These are phyloP conservation scores for Rhipidura dahli DNA, from an alignment of 2,113 vertebrate genomes.

Conservation along the genomic window DNA sequence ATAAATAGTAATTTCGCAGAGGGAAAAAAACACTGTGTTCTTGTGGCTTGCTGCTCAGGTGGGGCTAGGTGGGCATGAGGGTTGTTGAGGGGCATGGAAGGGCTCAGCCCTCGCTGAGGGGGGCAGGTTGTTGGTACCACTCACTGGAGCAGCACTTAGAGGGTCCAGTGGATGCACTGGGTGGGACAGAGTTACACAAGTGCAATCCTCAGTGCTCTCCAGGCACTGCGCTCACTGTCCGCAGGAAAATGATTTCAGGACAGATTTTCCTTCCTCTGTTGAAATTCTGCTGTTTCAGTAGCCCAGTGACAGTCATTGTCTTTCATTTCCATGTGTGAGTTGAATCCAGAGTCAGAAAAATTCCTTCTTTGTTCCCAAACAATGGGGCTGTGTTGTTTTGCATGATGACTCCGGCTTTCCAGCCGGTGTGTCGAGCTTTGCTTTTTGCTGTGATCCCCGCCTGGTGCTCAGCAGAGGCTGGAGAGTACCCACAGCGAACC, in stretches of 20 bases:
- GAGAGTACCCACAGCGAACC: background rate
- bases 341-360: background rate
- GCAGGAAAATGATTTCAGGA: background rate
- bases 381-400: background rate
- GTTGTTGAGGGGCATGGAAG: background rate
- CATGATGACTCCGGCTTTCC: background rate
- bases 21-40: background rate
- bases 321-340: background rate
- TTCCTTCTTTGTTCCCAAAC: conserved; percentile 25
- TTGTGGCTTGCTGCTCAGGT: background rate
- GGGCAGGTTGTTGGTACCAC: background rate
- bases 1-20: conserved; percentile 35
- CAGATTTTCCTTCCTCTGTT: background rate
- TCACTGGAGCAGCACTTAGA: background rate
- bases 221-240: background rate
- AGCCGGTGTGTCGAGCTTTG: background rate
- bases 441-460: background rate
- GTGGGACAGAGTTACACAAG: background rate
- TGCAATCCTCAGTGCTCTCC: background rate
- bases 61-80: background rate
- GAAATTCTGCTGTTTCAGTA: conserved; percentile 20
- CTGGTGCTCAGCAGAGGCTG: background rate
- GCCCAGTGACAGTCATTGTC: background rate
- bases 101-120: background rate
- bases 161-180: background rate